A percentile compares a stretch with the other conserved stretches of the same genome.
Conservation (phyloP, 2,113 vertebrate genomes). For the Mugil cephalus region DNA sequence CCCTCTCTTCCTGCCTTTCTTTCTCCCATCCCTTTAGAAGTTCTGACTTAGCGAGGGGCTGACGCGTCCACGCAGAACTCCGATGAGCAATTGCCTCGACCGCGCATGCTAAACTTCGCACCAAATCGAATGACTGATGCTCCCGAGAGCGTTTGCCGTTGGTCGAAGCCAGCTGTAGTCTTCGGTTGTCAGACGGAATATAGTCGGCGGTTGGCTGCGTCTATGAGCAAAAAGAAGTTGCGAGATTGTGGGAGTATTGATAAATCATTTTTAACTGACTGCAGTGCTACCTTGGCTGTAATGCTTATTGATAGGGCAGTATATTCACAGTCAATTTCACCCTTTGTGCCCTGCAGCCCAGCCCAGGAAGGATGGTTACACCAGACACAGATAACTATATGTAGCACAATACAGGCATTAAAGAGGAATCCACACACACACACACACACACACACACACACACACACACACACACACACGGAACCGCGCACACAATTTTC, state of each 20-base stretch:
- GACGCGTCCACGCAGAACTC: slow-evolving; percentile 68
- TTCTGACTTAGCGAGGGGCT: slow-evolving; percentile 73
- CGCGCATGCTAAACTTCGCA: slow-evolving; percentile 74
- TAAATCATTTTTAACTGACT: slow-evolving; percentile 81
- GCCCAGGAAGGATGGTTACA: slow-evolving; percentile 22
- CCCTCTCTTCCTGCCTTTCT: slow-evolving; percentile 39
- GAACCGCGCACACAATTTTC: slow-evolving; percentile 26
- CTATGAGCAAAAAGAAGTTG: slow-evolving; percentile 43
- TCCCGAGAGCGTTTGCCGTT: slow-evolving; percentile 70
- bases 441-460: slow-evolving; percentile 13
- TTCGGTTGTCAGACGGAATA: slow-evolving; percentile 68
- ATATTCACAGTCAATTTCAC: slow-evolving; percentile 71
- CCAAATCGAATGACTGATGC: slow-evolving; percentile 72
- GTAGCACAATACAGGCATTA: slow-evolving; percentile 40
- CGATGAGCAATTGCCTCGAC: slow-evolving; percentile 74
- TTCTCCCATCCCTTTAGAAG: slow-evolving; percentile 67
- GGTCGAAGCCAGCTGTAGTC: slow-evolving; percentile 63
- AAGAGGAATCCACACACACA: slow-evolving; percentile 29
- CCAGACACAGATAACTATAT: slow-evolving; percentile 46
- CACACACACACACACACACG: slow-evolving; percentile 25
- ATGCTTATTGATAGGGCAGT: slow-evolving; percentile 77
- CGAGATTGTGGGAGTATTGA: slow-evolving; percentile 73
- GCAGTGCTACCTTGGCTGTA: slow-evolving; percentile 70
- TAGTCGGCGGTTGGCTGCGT: slow-evolving; percentile 47
- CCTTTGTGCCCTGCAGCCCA: slow-evolving; percentile 63